Evolutionary conservation across 2,797 vertebrate species (phyloP).

Genomic region (Tiaroga cobitis): DNA sequence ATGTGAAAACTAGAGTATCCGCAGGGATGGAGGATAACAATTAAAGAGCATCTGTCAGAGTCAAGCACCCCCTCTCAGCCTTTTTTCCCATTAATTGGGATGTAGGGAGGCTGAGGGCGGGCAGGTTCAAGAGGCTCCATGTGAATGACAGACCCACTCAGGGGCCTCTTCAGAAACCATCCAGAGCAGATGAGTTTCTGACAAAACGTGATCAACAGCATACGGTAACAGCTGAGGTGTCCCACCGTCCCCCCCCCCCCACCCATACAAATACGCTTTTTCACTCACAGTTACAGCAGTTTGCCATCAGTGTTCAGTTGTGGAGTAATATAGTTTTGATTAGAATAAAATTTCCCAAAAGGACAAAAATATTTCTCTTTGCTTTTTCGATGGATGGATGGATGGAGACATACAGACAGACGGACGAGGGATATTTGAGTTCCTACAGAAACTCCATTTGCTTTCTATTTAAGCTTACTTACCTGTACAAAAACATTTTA

Average conservation of each 20-base stretch:
- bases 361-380: neutral
- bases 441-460: neutral
- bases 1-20: slow-evolving; percentile 73
- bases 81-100: slow-evolving; percentile 83
- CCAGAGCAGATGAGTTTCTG: slow-evolving; percentile 77
- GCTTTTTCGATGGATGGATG: too few species aligned
- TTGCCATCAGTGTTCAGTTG: slow-evolving; percentile 41
- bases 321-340: slow-evolving; percentile 33
- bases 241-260: neutral
- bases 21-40: slow-evolving; percentile 80
- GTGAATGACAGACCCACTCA: slow-evolving; percentile 77
- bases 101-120: slow-evolving; percentile 81
- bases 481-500: neutral
- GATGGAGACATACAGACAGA: neutral
- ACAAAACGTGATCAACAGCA: slow-evolving; percentile 81
- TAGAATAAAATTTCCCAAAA: slow-evolving; percentile 6
- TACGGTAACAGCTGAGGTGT: slow-evolving; percentile 71
- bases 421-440: too few species aligned
- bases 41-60: slow-evolving; percentile 80
- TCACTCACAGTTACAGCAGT: slow-evolving; percentile 50
- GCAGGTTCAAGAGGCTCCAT: slow-evolving; percentile 82
- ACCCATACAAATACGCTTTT: slow-evolving; percentile 41
- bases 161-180: slow-evolving; percentile 67
- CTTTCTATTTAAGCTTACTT: neutral
- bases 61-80: slow-evolving; percentile 81